Evolutionary conservation across 2,113 vertebrate species (phyloP).

Genomic region (Pollimyrus isidori): DNA sequence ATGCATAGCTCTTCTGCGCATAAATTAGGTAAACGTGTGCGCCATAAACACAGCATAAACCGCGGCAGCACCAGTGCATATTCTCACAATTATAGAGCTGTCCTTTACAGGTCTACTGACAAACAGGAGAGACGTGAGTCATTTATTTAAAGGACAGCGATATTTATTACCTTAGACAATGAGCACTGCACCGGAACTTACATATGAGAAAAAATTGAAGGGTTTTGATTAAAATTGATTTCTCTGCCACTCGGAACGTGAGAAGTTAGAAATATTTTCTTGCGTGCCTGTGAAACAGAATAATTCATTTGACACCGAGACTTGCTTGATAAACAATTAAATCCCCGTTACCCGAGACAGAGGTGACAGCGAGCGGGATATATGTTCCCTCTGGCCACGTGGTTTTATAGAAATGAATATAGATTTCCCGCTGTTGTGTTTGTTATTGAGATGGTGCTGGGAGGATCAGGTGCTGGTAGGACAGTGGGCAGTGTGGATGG

Average conservation of each 20-base stretch:
- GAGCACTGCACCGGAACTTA: constrained; percentile 73
- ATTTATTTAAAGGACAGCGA: constrained; percentile 48
- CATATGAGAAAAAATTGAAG: constrained; percentile 64
- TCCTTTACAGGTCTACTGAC: constrained; percentile 42
- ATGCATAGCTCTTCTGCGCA: neutral
- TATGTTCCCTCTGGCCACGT: constrained; percentile 67
- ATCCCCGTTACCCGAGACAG: constrained; percentile 81
- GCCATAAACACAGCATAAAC: neutral
- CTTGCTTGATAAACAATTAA: constrained; percentile 98
- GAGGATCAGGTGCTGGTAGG: neutral
- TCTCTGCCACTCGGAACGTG: constrained; percentile 80
- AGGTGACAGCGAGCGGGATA: constrained; percentile 89
- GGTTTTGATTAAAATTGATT: constrained; percentile 98
- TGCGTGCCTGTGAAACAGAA: constrained; percentile 92
- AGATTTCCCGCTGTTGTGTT: constrained; percentile 20
- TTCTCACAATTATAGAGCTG: constrained; percentile 10
- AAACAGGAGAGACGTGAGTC: constrained; percentile 57
- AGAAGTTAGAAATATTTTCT: constrained; percentile 86
- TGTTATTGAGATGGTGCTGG: constrained; percentile 21
- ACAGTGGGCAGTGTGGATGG: neutral
- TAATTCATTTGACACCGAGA: constrained; percentile 90
- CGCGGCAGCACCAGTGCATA: neutral
- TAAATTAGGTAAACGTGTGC: neutral
- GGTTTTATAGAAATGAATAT: constrained; percentile 73
- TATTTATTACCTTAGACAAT: constrained; percentile 78